Evolutionary conservation across 2,797 vertebrate species (phyloP), one percentile per base, ranked within the genome.

Genomic region (Scarus forsteni): DNA sequence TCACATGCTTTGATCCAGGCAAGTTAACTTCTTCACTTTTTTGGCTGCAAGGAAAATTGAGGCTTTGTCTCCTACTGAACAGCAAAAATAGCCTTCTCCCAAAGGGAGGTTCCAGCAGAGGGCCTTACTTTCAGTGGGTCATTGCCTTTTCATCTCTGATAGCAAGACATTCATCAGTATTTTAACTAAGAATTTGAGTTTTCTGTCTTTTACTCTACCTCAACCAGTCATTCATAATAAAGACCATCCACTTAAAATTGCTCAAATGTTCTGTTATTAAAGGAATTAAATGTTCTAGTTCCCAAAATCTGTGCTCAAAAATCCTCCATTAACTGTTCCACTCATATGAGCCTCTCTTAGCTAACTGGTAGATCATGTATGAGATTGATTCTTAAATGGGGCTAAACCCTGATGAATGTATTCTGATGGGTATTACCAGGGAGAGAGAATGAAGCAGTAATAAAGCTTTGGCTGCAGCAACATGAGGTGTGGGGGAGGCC

Each of bases 391-490:
- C 43, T 35, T 12, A 38, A 61, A 53, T 27, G 7, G 11, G 7
- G 44, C 44, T 46, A 57, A 83, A 59, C 57, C 54, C 18, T 10
- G 11, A 19, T 63, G 64, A 62, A 60, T 55, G 56, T 50, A 58
- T 45, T 59, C 57, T 51, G 40, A 35, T 42, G 58, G 54, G 67
- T 68, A 64, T 75, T 79, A 74, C 45, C 7, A 49, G 12, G 8
- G 49, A 45, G 55, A 60, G 49, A 49, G 35, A 44, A 55, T 53
- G 27, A 59, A 46, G 70, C 19, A 13, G 69, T 16, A 49, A 34
- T 49, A 52, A 48, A 72, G 78, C 51, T 73, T 16, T 58, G 61
- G 51, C 45, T 73, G 55, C 59, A 46, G 18, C 60, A 51, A 59
- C 34, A 70, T 18, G 57, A 70, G 9, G 44, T 49, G 44, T 57